Percentiles rank a stretch among this genome's conserved stretches.
Evolutionary conservation across 2,113 vertebrate species (phyloP).

Genomic region (Engystomops pustulosus): DNA sequence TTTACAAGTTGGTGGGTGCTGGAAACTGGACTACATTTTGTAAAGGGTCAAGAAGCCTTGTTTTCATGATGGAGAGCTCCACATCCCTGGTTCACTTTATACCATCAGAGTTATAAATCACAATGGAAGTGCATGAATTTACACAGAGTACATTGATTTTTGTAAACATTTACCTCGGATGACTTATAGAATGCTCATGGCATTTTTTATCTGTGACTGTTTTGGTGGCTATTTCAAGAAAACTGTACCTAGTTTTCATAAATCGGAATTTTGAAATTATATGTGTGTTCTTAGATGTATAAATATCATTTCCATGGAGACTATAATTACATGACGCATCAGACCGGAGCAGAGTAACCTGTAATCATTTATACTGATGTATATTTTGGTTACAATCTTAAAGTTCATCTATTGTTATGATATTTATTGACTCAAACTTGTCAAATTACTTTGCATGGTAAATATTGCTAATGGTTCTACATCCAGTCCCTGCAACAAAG

Average conservation of each 20-base stretch:
- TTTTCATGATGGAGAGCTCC: too few species aligned
- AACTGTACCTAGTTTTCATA: background rate
- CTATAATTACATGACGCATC: conserved; percentile 1
- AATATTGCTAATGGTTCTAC: too few species aligned
- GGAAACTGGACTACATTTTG: too few species aligned
- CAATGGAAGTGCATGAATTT: background rate
- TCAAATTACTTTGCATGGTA: too few species aligned
- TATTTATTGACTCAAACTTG: too few species aligned
- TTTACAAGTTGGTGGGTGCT: too few species aligned
- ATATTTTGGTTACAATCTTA: background rate
- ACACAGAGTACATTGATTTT: background rate
- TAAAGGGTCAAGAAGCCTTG: too few species aligned
- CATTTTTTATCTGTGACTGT: background rate
- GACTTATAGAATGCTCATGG: background rate
- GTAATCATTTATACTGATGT: background rate
- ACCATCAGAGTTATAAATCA: too few species aligned
- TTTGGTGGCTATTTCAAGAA: background rate
- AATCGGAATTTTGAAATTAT: background rate
- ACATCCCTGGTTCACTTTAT: too few species aligned
- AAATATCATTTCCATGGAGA: background rate
- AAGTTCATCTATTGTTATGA: too few species aligned
- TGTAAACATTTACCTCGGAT: background rate
- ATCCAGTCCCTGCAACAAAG: too few species aligned
- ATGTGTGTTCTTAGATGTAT: background rate
- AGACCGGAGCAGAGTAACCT: background rate